Conservation (phyloP, 2,888 invertebrate genomes). For the Drosophila antonietae region DNA sequence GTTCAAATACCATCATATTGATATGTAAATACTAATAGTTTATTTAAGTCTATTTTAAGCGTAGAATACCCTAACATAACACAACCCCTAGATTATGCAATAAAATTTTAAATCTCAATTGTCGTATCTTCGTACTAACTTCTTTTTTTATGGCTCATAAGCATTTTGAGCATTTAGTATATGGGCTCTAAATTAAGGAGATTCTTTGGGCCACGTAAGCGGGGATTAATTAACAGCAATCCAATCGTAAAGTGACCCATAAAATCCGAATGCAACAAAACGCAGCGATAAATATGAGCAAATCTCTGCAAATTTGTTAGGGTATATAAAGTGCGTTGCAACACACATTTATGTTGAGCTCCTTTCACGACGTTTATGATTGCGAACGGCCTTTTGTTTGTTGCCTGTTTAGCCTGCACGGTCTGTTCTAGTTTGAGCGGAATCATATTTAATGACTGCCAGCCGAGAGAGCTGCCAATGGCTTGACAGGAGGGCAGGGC, state of each 20-base stretch:
- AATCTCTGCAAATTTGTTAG: slow-evolving; percentile 8
- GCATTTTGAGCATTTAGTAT: slow-evolving; percentile 10
- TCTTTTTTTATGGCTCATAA: slow-evolving; percentile 1
- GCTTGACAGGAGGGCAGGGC: slow-evolving; percentile 26
- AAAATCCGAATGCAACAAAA: slow-evolving; percentile 7
- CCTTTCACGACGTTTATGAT: slow-evolving; percentile 41
- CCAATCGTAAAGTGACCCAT: slow-evolving; percentile 15
- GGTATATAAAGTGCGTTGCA: slow-evolving; percentile 26
- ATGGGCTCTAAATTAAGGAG: not conserved
- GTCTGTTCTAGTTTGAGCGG: slow-evolving; percentile 69
- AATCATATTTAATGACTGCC: slow-evolving; percentile 74
- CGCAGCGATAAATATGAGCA: slow-evolving; percentile 4
- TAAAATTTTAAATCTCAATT: slow-evolving; percentile 1
- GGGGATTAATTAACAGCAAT: slow-evolving; percentile 11
- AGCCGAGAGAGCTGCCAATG: slow-evolving; percentile 38
- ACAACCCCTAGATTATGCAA: not conserved
- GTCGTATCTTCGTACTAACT: not conserved
- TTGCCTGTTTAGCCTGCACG: slow-evolving; percentile 27
- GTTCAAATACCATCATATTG: not conserved
- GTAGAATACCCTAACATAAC: not conserved
- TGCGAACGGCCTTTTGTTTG: slow-evolving; percentile 42
- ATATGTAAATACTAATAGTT: not conserved
- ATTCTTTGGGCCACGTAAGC: too few species aligned
- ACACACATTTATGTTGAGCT: not conserved
- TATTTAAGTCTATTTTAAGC: not conserved